Base-by-base conservation (phyloP, 2,797 vertebrate genomes). In the Enteromius paludinosus region DNA sequence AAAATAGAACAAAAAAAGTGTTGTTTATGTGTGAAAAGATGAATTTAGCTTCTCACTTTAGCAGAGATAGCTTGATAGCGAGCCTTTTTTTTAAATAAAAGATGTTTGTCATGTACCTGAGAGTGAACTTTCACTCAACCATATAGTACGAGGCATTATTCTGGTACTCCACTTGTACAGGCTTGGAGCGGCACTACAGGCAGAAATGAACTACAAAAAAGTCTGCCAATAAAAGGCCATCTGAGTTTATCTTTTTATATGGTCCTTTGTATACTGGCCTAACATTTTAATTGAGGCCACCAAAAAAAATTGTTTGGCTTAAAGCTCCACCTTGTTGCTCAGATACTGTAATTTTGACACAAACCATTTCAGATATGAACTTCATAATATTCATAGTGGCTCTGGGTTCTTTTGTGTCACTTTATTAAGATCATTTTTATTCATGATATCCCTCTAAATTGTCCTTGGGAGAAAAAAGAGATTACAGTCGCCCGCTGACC, bases 381-480 rank as follows among this genome's bases (percentile, higher is more conserved):
- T 83, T 94, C 94, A 94, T 94, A 92, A 88, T 94, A 95, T 95
- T 95, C 94, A 95, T 92, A 92, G 92, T 91, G 71, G 82, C 92
- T 90, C 89, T 88, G 92, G 90, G 90, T 93, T 91, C 87, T 87
- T 84, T 89, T 78, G 89, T 68, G 61, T 71, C 76, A 91, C 90
- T 94, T 93, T 94, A 95, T 93, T 92, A 92, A 91, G 90, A 94
- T 92, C 82, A 94, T 94, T 95, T 95, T 93, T 95, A 95, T 95
- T 95, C 93, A 95, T 95, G 92, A 94, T 92, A 92, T 93, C 90
- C 85, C 83, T 86, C 89, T 83, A 95, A 94, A 95, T 95, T 95
- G 93, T 95, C 94, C 93, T 95, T 95, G 93, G 91, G 91, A 91
- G 91, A 90, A 92, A 92, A 90, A 89, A 88, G 83, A 90, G 93